phyloP scores from a whole-genome alignment of 2,797 vertebrate genomes.

The Oophaga sylvatica region DNA sequence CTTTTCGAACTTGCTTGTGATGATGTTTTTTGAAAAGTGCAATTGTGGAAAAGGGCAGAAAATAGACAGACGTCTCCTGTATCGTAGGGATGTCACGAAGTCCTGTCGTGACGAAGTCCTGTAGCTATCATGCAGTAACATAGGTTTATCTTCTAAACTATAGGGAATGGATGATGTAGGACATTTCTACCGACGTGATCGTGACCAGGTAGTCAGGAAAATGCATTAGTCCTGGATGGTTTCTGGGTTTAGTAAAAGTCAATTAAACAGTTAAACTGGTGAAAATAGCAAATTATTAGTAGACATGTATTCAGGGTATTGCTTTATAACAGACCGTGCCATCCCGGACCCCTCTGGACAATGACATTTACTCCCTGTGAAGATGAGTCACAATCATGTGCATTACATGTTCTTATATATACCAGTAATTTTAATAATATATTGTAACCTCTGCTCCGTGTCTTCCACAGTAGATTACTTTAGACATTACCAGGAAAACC shows the following conservation, averaged over 20 bases:
- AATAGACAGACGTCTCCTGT: no score
- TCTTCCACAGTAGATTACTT: neutral
- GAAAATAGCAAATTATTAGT: neutral
- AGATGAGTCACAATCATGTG: slow-evolving; percentile 16
- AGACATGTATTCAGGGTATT: neutral
- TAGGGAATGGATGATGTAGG: neutral
- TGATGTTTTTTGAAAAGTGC: no score
- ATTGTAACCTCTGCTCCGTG: slow-evolving; percentile 17
- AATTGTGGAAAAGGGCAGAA: no score
- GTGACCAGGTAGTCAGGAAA: neutral
- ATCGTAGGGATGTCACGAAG: neutral
- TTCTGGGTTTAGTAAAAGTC: neutral
- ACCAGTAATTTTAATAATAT: neutral
- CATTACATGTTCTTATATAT: neutral
- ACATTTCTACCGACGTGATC: neutral
- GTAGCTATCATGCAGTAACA: neutral
- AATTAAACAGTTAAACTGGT: neutral
- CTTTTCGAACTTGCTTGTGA: neutral
- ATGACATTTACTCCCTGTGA: neutral
- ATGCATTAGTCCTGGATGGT: neutral
- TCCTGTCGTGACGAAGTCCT: neutral
- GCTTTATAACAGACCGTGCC: neutral
- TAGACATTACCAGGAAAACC: neutral
- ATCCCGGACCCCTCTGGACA: neutral
- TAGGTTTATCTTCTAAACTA: neutral